A percentile compares a stretch with the other conserved stretches of the same genome.
phyloP scores from a whole-genome alignment of 2,797 vertebrate genomes.

The Myiothlypis coronata region DNA sequence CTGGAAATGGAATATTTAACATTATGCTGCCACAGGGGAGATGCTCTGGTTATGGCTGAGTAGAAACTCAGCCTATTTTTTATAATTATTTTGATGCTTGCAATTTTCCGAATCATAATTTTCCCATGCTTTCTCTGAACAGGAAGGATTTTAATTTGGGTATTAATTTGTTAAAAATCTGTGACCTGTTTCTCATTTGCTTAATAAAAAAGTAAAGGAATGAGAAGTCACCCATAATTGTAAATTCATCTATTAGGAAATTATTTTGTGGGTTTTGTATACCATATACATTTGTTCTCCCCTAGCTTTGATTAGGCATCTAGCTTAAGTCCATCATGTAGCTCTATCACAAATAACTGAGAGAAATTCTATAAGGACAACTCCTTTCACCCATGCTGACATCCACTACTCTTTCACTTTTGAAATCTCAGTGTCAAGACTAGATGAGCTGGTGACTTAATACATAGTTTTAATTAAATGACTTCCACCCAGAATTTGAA shows the following conservation, averaged over 20 bases:
- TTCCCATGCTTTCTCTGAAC: neutral
- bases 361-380: neutral
- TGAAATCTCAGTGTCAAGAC: neutral
- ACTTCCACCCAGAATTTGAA: neutral
- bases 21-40: neutral
- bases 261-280: neutral
- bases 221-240: neutral
- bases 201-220: neutral
- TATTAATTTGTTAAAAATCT: neutral
- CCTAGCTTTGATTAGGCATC: neutral
- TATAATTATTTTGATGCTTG: neutral
- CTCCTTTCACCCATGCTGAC: neutral
- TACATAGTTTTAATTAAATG: neutral
- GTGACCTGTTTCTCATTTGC: neutral
- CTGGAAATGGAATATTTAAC: neutral
- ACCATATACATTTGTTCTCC: neutral
- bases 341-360: neutral
- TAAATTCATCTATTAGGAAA: neutral
- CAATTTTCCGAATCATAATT: neutral
- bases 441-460: neutral
- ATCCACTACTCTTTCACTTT: neutral
- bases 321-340: neutral
- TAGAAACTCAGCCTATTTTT: neutral
- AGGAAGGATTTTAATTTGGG: neutral
- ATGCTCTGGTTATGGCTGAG: neutral